Percentiles rank a stretch among this genome's conserved stretches.
These are phyloP conservation scores for Crematogaster levior DNA, from an alignment of 2,888 invertebrate genomes.

Conservation along the genomic window DNA sequence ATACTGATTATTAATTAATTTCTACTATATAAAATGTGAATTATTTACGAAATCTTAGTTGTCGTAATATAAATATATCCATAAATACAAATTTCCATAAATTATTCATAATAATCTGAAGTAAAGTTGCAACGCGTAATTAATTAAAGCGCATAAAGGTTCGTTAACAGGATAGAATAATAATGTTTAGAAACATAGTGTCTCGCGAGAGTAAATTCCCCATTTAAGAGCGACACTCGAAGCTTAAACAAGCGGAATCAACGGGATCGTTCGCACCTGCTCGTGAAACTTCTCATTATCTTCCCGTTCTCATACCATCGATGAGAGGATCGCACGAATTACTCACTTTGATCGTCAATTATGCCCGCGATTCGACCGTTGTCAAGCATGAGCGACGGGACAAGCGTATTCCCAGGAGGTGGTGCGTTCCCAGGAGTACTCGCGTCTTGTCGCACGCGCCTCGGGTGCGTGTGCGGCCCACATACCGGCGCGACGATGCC, in stretches of 20 bases:
- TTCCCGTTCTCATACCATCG: neutral
- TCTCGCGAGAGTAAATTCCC: no score
- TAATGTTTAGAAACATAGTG: neutral
- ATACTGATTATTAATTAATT: slow-evolving; percentile 3
- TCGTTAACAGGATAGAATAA: neutral
- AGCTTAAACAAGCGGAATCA: neutral
- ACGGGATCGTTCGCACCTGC: slow-evolving; percentile 22
- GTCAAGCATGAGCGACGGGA: slow-evolving; percentile 35
- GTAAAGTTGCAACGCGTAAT: neutral
- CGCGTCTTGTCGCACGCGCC: slow-evolving; percentile 56
- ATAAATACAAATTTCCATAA: neutral
- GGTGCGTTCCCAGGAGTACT: slow-evolving; percentile 52
- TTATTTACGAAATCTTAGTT: neutral
- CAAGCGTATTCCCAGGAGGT: slow-evolving; percentile 20
- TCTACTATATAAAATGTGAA: neutral
- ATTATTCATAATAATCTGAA: slow-evolving; percentile 12
- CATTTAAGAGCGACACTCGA: neutral
- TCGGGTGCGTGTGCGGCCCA: neutral
- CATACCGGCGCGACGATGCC: slow-evolving; percentile 11
- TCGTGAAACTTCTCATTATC: neutral
- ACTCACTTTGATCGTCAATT: slow-evolving; percentile 31
- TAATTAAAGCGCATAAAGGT: slow-evolving; percentile 5
- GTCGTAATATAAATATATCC: neutral
- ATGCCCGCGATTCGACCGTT: slow-evolving; percentile 31
- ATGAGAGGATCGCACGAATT: neutral